Percentiles rank a stretch among this genome's conserved stretches.
Conservation (phyloP, 1,140 invertebrate species). For the Zaprionus capensis region DNA sequence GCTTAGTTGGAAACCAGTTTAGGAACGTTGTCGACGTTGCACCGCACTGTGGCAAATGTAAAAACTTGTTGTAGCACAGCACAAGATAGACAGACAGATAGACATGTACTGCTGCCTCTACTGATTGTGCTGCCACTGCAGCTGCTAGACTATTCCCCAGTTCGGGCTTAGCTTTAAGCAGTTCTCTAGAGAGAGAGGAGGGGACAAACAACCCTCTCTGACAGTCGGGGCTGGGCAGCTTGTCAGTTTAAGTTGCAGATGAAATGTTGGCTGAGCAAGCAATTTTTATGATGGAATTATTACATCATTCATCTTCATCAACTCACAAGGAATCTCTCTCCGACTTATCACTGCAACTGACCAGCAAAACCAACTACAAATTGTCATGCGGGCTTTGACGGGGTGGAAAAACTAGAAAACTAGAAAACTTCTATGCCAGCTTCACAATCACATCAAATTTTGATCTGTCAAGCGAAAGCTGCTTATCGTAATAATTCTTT, state of each 20-base stretch:
- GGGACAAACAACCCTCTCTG: slow-evolving; percentile 59
- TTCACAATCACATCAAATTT: slow-evolving; percentile 72
- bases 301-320: slow-evolving; percentile 83
- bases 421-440: slow-evolving; percentile 42
- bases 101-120: background rate
- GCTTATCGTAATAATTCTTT: slow-evolving; percentile 37
- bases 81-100: slow-evolving; percentile 20
- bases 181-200: slow-evolving; percentile 6
- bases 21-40: slow-evolving; percentile 30
- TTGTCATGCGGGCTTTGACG: slow-evolving; percentile 58
- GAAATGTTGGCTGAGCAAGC: slow-evolving; percentile 60
- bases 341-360: slow-evolving; percentile 13
- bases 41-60: slow-evolving; percentile 53
- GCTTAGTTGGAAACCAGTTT: slow-evolving; percentile 66
- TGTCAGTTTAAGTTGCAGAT: slow-evolving; percentile 49
- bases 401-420: slow-evolving; percentile 41
- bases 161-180: slow-evolving; percentile 60
- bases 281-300: slow-evolving; percentile 81
- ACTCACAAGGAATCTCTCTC: slow-evolving; percentile 46
- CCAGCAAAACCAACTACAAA: slow-evolving; percentile 23
- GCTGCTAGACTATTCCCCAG: slow-evolving; percentile 31
- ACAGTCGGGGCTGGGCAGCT: slow-evolving; percentile 38
- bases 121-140: slow-evolving; percentile 21
- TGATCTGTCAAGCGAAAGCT: slow-evolving; percentile 55
- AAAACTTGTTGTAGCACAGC: slow-evolving; percentile 68